Percentiles rank a stretch among this genome's conserved stretches.
Conservation (phyloP, 1,140 invertebrate species). For the Drosophila melanica region DNA sequence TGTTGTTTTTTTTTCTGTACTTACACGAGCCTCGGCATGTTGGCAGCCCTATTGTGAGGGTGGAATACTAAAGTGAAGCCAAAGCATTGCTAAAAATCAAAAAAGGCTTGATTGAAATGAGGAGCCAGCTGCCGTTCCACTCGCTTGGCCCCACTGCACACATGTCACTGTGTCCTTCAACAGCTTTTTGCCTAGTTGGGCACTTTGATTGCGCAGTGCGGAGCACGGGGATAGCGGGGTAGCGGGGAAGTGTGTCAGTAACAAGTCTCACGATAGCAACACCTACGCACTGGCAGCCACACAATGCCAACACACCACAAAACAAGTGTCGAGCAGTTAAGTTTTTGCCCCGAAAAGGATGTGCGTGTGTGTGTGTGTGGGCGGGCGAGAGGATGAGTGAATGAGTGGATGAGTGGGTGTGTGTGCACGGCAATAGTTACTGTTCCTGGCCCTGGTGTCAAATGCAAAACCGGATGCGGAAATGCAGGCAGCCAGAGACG, state of each 20-base stretch:
- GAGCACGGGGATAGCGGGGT: too few species aligned
- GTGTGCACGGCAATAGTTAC: constrained; percentile 32
- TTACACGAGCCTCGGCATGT: neutral
- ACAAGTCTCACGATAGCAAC: constrained; percentile 61
- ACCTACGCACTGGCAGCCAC: constrained; percentile 41
- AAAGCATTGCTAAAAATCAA: constrained; percentile 30
- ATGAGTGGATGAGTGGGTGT: neutral
- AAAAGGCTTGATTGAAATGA: constrained; percentile 61
- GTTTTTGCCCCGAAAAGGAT: constrained; percentile 59
- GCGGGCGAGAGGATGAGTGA: constrained; percentile 4
- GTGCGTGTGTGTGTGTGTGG: constrained; percentile 13
- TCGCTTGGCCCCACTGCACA: constrained; percentile 34
- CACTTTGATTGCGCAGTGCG: constrained; percentile 48
- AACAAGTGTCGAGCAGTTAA: constrained; percentile 79
- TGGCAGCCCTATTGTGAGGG: constrained; percentile 14
- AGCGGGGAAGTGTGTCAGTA: constrained; percentile 36
- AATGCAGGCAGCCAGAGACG: constrained; percentile 64
- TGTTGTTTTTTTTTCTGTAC: constrained; percentile 1
- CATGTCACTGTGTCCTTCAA: constrained; percentile 73
- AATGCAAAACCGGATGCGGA: constrained; percentile 81
- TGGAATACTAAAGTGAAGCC: constrained; percentile 17
- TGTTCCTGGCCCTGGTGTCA: constrained; percentile 65
- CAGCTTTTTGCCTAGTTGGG: constrained; percentile 61
- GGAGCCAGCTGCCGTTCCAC: constrained; percentile 49
- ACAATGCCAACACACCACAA: constrained; percentile 78